Evolutionary conservation across 2,888 invertebrate species (phyloP).

Genomic region (Spicauda simplicius): DNA sequence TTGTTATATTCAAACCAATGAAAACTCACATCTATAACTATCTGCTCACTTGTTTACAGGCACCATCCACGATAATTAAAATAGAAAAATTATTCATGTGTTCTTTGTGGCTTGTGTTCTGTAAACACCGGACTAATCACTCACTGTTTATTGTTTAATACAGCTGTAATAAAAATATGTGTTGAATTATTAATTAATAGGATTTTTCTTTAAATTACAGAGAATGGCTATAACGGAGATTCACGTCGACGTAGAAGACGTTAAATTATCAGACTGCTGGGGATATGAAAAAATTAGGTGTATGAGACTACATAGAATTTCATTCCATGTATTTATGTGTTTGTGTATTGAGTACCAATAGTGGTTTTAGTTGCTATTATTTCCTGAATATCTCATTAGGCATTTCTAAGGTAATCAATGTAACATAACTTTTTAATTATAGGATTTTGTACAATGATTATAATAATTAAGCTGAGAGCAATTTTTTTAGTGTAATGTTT

Average conservation of each 20-base stretch:
- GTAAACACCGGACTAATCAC: slow-evolving; percentile 30
- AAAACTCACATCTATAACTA: slow-evolving; percentile 68
- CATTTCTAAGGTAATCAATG: slow-evolving; percentile 30
- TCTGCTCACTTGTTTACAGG: slow-evolving; percentile 34
- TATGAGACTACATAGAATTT: slow-evolving; percentile 50
- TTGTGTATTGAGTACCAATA: slow-evolving; percentile 41
- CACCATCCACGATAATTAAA: slow-evolving; percentile 30
- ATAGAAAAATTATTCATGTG: neutral
- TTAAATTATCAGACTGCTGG: slow-evolving; percentile 51
- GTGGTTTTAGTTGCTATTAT: slow-evolving; percentile 28
- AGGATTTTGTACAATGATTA: slow-evolving; percentile 35
- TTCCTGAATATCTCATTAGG: slow-evolving; percentile 34
- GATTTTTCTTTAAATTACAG: slow-evolving; percentile 64
- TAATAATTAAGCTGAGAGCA: slow-evolving; percentile 29
- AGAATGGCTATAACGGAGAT: slow-evolving; percentile 79
- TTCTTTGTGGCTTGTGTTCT: slow-evolving; percentile 32
- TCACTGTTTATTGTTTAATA: slow-evolving; percentile 31
- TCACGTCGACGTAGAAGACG: slow-evolving; percentile 79
- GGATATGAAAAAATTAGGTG: slow-evolving; percentile 36
- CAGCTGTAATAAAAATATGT: slow-evolving; percentile 16
- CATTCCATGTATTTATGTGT: slow-evolving; percentile 57
- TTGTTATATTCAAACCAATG: slow-evolving; percentile 82
- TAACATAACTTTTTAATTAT: slow-evolving; percentile 30
- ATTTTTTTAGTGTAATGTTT: slow-evolving; percentile 14
- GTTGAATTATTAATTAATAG: neutral